Base-by-base conservation (phyloP, 2,888 invertebrate genomes). In the Cinara cedri region DNA sequence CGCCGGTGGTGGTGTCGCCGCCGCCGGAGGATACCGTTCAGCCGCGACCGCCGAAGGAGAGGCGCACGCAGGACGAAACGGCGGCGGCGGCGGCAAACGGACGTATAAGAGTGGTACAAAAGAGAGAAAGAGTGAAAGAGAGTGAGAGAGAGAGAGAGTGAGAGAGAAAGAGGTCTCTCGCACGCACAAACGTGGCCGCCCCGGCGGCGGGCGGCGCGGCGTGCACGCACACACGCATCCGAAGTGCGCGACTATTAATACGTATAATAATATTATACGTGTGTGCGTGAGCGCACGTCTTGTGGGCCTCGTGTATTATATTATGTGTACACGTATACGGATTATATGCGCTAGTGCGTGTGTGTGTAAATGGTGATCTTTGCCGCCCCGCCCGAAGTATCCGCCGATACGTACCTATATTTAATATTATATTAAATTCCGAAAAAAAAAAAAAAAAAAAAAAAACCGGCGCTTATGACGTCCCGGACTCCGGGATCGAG, bases 161-260 rank as follows among this genome's bases (percentile, higher is more conserved):
- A 44, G 9, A 26, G 24, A 26, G n/a, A 34, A 34, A 26, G 65
- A 65, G 16, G 21, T n/a, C 44, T 14, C 71, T 57, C 62, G 34
- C 72, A 72, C 72, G 46, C 72, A 72, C 72, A 60, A 49, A 72
- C 60, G 57, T 62, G 60, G 46, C 60, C 72, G 72, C 46, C 60
- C 49, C 72, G 46, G 46, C 72, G 46, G 49, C 60, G 72, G 46
- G 46, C 72, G 46, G 49, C 60, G 72, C 26, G 46, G 62, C 49
- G 62, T 60, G 26, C 49, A 49, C 26, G n/a, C 46, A 72, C 72
- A 46, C 42, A 21, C 72, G 24, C 57, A 60, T 24, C 44, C 57
- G 44, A 44, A 55, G 26, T 46, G 72, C 26, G 46, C 14, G 46
- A 44, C 72, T 72, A 72, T 72, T 60, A 71, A 71, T 70, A 65